Evolutionary conservation across 2,888 invertebrate genomes (phyloP), one percentile per base, ranked within the genome.

Genomic region (Portevinia maculata): DNA sequence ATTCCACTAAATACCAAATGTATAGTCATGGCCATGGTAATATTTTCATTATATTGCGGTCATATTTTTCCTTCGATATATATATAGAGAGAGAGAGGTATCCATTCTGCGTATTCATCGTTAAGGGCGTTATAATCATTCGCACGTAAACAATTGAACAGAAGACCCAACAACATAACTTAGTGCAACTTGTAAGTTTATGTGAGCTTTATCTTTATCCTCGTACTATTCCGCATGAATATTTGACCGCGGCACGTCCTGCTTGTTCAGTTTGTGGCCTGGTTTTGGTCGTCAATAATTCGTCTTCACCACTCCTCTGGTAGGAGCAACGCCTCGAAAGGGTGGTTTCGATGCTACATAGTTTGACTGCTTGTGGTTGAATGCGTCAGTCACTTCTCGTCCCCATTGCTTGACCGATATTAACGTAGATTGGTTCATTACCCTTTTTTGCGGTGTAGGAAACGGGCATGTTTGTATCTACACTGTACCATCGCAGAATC

Each of bases 371-470:
- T 34, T 60, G 64, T 5, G 53, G 65, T 48, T 37, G 37, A 60
- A 60, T 46, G 34, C 60, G 39, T 19, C 48, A 64, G 60, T 55
- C 46, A 60, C 34, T 53, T 37, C 28, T 59, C 48, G 48, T 13
- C 41, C 41, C n/a, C 48, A 39, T 30, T 48, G 30, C 60, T 73
- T 79, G 79, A 74, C 79, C 79, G 69, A 79, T 59, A 59, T 74
- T 79, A n/a, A n/a, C n/a, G n/a, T 69, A 57, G 79, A 74, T 62
- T 19, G 74, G 79, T 79, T 74, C 79, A 74, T 74, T 50, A 62
- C 57, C 79, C 69, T 62, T 59, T 44, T 59, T 62, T 79, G 74
- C 48, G 79, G 79, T 60, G 19, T 11, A 50, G 39, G 34, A 41
- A 55, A 60, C 50, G 50, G 24, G 32, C 55, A 32, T 30, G 32